Conservation (phyloP, 64 coral and sea anemone species). For the Dendronephthya gigantea region DNA sequence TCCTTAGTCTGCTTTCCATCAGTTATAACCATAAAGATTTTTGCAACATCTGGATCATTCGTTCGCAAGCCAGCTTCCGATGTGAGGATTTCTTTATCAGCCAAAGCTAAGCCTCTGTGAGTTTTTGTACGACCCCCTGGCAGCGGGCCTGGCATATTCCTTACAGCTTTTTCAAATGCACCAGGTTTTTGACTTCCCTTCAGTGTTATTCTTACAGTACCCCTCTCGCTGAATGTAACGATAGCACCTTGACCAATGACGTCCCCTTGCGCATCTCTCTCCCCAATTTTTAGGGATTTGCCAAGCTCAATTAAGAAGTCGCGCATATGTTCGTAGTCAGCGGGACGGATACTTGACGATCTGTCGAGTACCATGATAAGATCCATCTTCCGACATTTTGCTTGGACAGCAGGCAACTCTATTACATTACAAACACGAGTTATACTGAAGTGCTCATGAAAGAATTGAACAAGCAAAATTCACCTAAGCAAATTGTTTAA, state of each 20-base stretch:
- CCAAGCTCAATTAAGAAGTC: constrained; percentile 9
- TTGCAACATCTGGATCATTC: constrained; percentile 14
- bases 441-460: too few species aligned
- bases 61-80: neutral
- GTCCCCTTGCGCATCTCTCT: constrained; percentile 16
- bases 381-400: neutral
- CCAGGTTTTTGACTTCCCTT: neutral
- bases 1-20: constrained; percentile 25
- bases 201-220: constrained; percentile 4
- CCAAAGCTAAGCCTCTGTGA: constrained; percentile 1
- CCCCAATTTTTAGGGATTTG: neutral
- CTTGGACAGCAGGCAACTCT: neutral
- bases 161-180: neutral
- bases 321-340: constrained; percentile 17
- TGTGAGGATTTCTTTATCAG: neutral
- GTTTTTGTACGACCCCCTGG: constrained; percentile 15
- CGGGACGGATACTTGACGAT: neutral
- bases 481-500: too few species aligned
- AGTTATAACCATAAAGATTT: constrained; percentile 24
- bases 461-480: too few species aligned
- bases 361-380: neutral
- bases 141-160: neutral
- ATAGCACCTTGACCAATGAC: constrained; percentile 22
- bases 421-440: neutral
- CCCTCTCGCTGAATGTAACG: constrained; percentile 28